Conservation (phyloP, 2,113 vertebrate species). For the Eubucco bourcierii region DNA sequence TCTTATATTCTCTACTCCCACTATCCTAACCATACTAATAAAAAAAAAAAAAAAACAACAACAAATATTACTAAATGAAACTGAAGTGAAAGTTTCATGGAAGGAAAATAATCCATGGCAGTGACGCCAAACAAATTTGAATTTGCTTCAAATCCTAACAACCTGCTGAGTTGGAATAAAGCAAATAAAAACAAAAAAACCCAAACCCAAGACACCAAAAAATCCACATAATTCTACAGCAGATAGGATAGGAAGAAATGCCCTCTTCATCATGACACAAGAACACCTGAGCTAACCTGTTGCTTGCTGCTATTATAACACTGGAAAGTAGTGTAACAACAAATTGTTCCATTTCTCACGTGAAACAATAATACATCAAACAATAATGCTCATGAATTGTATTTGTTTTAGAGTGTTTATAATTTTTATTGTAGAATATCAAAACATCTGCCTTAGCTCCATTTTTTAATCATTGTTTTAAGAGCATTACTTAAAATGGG, state of each 20-base stretch:
- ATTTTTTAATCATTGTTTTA: background rate
- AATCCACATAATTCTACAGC: background rate
- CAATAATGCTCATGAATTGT: background rate
- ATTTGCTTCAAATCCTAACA: background rate
- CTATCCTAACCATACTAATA: conserved; percentile 20
- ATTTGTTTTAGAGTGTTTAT: too few species aligned
- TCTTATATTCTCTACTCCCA: conserved; percentile 8
- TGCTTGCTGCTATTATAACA: background rate
- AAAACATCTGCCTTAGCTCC: background rate
- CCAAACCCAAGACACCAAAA: background rate
- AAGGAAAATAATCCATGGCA: conserved; percentile 4
- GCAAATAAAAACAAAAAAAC: background rate
- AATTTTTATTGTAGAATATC: background rate
- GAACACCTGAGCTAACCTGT: background rate
- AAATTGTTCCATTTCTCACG: background rate
- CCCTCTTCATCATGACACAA: background rate
- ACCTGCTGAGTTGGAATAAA: background rate
- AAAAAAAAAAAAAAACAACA: conserved; percentile 54
- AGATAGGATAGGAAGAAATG: background rate
- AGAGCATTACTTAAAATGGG: background rate
- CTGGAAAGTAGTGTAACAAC: background rate
- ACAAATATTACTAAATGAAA: conserved; percentile 36
- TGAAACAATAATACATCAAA: background rate
- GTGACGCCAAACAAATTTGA: background rate
- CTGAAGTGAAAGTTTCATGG: background rate